phyloP scores from a whole-genome alignment of 2,797 vertebrate genomes.

The Neomorphus geoffroyi region DNA sequence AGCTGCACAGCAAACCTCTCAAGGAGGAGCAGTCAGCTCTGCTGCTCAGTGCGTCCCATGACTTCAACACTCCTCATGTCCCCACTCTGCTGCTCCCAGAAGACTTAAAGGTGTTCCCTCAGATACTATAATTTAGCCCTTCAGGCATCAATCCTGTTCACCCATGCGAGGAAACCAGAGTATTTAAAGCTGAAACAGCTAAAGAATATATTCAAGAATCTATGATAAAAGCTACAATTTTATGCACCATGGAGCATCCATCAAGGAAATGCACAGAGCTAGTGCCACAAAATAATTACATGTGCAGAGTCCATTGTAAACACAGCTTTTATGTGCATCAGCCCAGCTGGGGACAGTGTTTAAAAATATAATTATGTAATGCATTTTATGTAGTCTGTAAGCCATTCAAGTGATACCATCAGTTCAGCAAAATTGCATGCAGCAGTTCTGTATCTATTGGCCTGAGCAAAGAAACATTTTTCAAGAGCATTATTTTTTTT shows the following conservation, averaged over 20 bases:
- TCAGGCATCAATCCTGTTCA: slow-evolving; percentile 30
- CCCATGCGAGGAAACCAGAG: neutral
- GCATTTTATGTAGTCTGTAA: slow-evolving; percentile 42
- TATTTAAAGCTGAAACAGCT: slow-evolving; percentile 43
- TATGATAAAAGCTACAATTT: slow-evolving; percentile 66
- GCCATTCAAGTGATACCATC: slow-evolving; percentile 49
- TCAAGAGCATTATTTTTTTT: slow-evolving; percentile 22
- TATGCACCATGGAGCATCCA: slow-evolving; percentile 60
- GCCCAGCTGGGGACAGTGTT: slow-evolving; percentile 68
- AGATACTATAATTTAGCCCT: slow-evolving; percentile 19
- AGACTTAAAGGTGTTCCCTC: slow-evolving; percentile 22
- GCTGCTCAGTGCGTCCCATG: neutral
- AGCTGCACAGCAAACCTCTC: neutral
- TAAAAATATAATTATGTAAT: slow-evolving; percentile 68
- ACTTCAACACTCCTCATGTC: neutral
- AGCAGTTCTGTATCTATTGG: slow-evolving; percentile 39
- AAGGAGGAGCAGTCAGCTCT: neutral
- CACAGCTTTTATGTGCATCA: slow-evolving; percentile 67
- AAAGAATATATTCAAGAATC: slow-evolving; percentile 55
- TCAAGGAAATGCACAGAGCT: slow-evolving; percentile 51
- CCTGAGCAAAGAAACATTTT: slow-evolving; percentile 50
- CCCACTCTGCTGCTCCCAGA: neutral
- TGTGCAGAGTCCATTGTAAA: slow-evolving; percentile 64
- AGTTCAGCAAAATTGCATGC: slow-evolving; percentile 35
- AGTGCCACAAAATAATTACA: slow-evolving; percentile 67